Conservation (phyloP, 2,797 vertebrate genomes). For the Zenarchopterus dispar region DNA sequence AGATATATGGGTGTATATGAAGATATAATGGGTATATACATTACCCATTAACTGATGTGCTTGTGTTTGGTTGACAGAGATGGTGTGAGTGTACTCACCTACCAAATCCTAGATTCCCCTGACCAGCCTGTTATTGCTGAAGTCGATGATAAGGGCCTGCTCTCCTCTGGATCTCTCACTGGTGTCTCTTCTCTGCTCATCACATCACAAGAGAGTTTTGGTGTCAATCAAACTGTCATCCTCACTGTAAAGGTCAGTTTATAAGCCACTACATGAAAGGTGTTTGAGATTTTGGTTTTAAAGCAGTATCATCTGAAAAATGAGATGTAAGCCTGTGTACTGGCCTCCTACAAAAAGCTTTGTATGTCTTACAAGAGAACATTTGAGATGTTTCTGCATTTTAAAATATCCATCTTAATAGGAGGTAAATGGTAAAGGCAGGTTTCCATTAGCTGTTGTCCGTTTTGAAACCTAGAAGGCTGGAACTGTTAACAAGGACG, state of each 20-base stretch:
- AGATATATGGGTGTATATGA: no score
- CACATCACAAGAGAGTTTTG: constrained; percentile 90
- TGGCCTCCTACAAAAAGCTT: constrained; percentile 2
- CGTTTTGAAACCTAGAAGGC: no score
- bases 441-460: no score
- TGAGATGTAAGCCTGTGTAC: constrained; percentile 1
- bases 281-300: constrained; percentile 5
- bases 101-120: constrained; percentile 84
- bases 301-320: neutral
- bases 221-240: constrained; percentile 92
- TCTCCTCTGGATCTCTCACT: constrained; percentile 85
- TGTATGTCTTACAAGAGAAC: neutral
- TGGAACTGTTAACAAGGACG: no score
- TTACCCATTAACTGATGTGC: neutral
- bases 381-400: neutral
- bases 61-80: constrained; percentile 79
- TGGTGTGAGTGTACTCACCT: constrained; percentile 84
- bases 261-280: neutral
- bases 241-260: constrained; percentile 89
- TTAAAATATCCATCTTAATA: neutral
- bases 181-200: constrained; percentile 88
- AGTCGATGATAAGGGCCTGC: constrained; percentile 87
- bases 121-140: constrained; percentile 83
- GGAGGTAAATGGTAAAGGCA: no score
- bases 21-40: no score